Conservation (phyloP, 2,797 vertebrate genomes). For the Oryzias dopingdopingensis region DNA sequence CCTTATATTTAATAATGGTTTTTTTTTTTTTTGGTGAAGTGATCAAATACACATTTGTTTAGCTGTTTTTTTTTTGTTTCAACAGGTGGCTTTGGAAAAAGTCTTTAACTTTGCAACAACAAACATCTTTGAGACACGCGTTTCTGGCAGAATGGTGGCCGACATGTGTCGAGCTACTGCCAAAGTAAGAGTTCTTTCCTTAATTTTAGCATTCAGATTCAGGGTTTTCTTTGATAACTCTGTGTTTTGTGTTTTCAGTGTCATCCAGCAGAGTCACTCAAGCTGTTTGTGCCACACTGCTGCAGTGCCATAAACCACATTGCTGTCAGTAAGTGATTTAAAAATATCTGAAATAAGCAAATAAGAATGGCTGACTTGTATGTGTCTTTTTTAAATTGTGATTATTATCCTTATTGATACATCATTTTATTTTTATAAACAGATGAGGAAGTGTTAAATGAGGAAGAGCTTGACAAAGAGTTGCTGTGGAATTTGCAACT, state of each 20-base stretch:
- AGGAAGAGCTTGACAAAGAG: constrained; percentile 97
- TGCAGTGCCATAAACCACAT: constrained; percentile 91
- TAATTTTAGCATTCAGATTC: neutral
- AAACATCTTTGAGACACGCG: constrained; percentile 97
- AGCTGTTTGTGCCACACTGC: constrained; percentile 94
- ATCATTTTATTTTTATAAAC: constrained; percentile 45
- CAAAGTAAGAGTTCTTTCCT: constrained; percentile 75
- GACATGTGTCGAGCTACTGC: constrained; percentile 96
- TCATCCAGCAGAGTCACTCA: constrained; percentile 90
- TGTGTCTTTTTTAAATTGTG: constrained; percentile 2
- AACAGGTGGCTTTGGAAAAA: constrained; percentile 92
- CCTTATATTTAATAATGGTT: no score
- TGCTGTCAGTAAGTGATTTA: constrained; percentile 86
- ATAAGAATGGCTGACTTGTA: neutral
- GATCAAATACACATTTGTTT: neutral
- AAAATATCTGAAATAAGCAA: neutral
- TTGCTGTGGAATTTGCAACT: constrained; percentile 96
- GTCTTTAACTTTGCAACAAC: constrained; percentile 95
- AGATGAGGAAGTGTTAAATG: constrained; percentile 94
- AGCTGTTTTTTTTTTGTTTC: constrained; percentile 13
- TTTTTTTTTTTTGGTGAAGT: no score
- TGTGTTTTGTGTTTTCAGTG: constrained; percentile 76
- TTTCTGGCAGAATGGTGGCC: constrained; percentile 94
- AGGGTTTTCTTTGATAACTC: constrained; percentile 4
- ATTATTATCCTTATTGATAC: neutral